A percentile compares a stretch with the other conserved stretches of the same genome.
Conservation (phyloP, 2,888 invertebrate genomes). For the Apeira syringaria region DNA sequence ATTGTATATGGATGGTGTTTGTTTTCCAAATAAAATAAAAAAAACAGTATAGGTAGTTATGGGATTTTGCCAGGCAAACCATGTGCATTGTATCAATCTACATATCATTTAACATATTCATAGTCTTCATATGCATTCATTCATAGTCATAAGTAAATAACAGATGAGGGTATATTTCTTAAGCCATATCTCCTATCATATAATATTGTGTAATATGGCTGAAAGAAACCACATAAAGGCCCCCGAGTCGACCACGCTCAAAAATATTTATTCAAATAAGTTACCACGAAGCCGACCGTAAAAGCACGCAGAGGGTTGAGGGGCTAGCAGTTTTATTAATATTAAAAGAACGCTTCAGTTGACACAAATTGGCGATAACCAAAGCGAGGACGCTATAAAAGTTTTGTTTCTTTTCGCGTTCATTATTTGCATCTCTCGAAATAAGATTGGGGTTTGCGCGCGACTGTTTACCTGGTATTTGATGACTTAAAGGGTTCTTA, state of each 20-base stretch:
- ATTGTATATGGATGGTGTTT: no score
- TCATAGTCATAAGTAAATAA: no score
- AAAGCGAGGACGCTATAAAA: conserved; percentile 67
- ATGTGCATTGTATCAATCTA: no score
- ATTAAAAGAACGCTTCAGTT: conserved; percentile 81
- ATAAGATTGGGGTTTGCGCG: conserved; percentile 43
- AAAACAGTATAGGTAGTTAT: no score
- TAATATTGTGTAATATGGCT: conserved; percentile 33
- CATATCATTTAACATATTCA: no score
- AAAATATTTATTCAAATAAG: conserved; percentile 83
- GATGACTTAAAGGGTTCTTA: no score
- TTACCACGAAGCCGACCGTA: conserved; percentile 79
- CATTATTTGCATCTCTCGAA: conserved; percentile 53
- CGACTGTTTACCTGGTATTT: conserved; percentile 26
- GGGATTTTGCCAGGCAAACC: no score
- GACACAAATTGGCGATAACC: conserved; percentile 81
- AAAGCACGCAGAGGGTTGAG: conserved; percentile 76
- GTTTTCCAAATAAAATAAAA: no score
- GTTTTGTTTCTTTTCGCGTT: conserved; percentile 57
- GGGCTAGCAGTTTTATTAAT: conserved; percentile 79
- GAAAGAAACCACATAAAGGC: conserved; percentile 62
- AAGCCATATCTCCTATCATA: no score
- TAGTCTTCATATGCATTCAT: no score
- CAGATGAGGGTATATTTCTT: no score
- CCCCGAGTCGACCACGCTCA: conserved; percentile 55